Percentiles rank a stretch among this genome's conserved stretches.
These are phyloP conservation scores for Anguilla anguilla DNA, from an alignment of 2,797 vertebrate species.

Conservation along the genomic window DNA sequence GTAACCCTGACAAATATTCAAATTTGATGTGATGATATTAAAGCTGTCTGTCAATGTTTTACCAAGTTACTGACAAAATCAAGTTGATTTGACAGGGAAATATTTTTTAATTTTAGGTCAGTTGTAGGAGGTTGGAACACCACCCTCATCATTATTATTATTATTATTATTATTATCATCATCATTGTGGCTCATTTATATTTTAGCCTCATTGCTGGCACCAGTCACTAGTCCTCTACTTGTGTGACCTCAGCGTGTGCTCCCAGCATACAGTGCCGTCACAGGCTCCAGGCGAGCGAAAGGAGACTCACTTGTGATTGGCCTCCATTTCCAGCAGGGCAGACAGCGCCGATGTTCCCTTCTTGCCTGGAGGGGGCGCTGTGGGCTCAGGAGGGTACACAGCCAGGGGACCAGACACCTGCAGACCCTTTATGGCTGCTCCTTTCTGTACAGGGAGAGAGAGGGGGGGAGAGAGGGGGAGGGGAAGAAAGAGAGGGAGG, in stretches of 20 bases:
- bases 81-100: too few species aligned
- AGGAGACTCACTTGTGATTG: conserved; percentile 87
- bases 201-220: background rate
- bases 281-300: background rate
- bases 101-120: too few species aligned
- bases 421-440: conserved; percentile 85
- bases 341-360: conserved; percentile 91
- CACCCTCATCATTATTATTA: too few species aligned
- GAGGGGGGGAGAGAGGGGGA: background rate
- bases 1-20: too few species aligned
- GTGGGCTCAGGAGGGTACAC: conserved; percentile 81
- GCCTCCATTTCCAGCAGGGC: conserved; percentile 94
- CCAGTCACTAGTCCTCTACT: background rate
- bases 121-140: too few species aligned
- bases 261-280: background rate
- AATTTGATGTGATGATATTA: too few species aligned
- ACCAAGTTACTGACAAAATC: too few species aligned
- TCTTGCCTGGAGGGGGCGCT: conserved; percentile 84
- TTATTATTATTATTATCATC: background rate
- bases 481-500: too few species aligned
- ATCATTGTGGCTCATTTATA: background rate
- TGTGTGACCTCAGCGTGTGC: background rate
- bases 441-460: conserved; percentile 79
- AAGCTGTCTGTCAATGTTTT: too few species aligned
- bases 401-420: conserved; percentile 81